Base-by-base conservation (phyloP, 2,888 invertebrate genomes). In the Sipha maydis region DNA sequence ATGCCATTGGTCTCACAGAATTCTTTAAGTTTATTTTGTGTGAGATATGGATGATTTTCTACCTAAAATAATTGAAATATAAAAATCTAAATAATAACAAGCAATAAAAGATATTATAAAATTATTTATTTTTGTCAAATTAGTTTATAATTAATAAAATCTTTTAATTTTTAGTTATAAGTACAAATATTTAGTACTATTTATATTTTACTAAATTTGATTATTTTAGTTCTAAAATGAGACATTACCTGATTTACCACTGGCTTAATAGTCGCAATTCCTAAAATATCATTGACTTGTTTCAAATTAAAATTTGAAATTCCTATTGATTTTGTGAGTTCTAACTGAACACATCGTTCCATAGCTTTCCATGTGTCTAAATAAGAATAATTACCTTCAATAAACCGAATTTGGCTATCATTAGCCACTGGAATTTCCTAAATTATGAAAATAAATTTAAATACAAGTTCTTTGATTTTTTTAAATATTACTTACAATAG, bases 241-340 rank as follows among this genome's bases (percentile, higher is more conserved):
- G 41, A 17, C 31, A 83, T 90, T 90, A 94, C 94, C 93, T 96
- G 96, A 90, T 95, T 94, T 0, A 93, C 93, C 0, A 94, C 95
- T 0, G 96, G 96, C 90, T 94, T 94, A 82, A 95, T 92, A 7
- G 92, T 93, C 4, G 95, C 94, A 19, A 91, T 92, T 75, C 93
- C 92, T 82, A 96, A 91, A 9, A 97, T 91, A 73, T 95, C 93
- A 85, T 94, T 93, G 19, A 97, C 92, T 92, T 97, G 97, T 89
- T 94, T 93, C 90, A 93, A 93, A 92, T 96, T 97, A 91, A 97
- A 97, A 92, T 97, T 97, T 54, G 96, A 96, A 1, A 98, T 91
- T 0, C 98, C 98, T 90, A 97, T 95, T 73, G 95, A 95, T 90
- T 93, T 94, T 0, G 93, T 93, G 11, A 96, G 92, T 0, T 96